Percentiles rank a stretch among this genome's conserved stretches.
phyloP scores from a whole-genome alignment of 2,113 vertebrate species.

The Capricornis sumatraensis region DNA sequence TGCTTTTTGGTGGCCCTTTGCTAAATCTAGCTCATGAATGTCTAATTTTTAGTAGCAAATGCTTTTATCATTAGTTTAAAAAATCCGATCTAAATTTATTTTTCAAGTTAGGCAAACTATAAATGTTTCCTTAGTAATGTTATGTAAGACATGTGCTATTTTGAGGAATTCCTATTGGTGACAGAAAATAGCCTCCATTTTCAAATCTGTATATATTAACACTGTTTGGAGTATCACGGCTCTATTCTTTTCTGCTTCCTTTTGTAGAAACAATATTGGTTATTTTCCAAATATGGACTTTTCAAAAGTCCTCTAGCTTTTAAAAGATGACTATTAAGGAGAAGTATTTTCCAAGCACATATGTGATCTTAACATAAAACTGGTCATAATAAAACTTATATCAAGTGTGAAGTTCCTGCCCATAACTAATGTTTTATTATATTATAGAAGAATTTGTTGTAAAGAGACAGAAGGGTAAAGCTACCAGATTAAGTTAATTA shows the following conservation, averaged over 20 bases:
- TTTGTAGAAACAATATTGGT: background rate
- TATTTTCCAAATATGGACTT: background rate
- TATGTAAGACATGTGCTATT: background rate
- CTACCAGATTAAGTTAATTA: background rate
- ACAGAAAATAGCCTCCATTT: background rate
- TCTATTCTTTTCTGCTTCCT: background rate
- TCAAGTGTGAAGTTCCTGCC: background rate
- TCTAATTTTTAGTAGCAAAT: background rate
- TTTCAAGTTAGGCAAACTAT: background rate
- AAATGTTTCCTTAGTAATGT: background rate
- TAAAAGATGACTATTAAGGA: background rate
- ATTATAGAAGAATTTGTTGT: background rate
- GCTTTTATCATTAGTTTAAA: conserved; percentile 7
- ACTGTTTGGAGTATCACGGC: background rate
- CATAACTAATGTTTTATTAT: background rate
- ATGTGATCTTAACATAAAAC: background rate
- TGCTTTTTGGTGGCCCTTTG: background rate
- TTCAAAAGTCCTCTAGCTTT: background rate
- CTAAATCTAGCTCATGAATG: background rate
- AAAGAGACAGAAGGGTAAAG: background rate
- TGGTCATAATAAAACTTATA: background rate
- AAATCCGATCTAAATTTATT: background rate
- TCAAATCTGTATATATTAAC: background rate
- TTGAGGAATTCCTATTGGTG: background rate
- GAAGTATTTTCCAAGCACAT: background rate